Evolutionary conservation across 2,113 vertebrate genomes (phyloP), one percentile per base, ranked within the genome.

Genomic region (Gallinago undulata): DNA sequence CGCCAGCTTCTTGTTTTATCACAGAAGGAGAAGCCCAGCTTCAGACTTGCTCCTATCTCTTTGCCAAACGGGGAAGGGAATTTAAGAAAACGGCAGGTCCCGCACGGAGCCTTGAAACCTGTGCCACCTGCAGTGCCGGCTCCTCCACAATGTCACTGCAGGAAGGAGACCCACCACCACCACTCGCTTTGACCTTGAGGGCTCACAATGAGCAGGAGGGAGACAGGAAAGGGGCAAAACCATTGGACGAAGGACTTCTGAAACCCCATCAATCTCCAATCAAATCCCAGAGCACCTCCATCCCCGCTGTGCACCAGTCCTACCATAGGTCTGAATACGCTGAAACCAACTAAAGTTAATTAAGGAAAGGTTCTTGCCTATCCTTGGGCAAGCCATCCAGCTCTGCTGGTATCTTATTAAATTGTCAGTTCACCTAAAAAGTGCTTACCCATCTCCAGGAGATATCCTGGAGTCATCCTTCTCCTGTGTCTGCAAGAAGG

Each of bases 121-220:
- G 9, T 4, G 4, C 1, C 3, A 19, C 11, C 27, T 0, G 0
- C 15, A 5, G 41, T 6, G 25, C 3, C 0, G 1, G 7, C 50
- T 39, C 83, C 39, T 56, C 60, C 45, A 7, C 33, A 55, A 69
- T 1, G 2, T 25, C 16, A 4, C 70, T 67, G 37, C 33, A 17
- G 51, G 73, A 35, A 73, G 47, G 47, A 66, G 37, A 9, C 9
- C 41, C 53, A 19, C 28, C 31, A 27, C n/a, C 7, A 1, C 0
- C 0, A 31, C 57, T 68, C 7, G 1, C 23, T 39, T 39, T 24
- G 69, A 22, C 76, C 69, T 22, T 37, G 24, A 41, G 37, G 4
- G 31, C 21, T 84, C 37, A 43, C 7, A 48, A 2, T 0, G 0
- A 56, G 63, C 15, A 37, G 45, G 30, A 80, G 22, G 5, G 39